Conservation (phyloP, 2,113 vertebrate species). For the Planiliza haematocheilus region DNA sequence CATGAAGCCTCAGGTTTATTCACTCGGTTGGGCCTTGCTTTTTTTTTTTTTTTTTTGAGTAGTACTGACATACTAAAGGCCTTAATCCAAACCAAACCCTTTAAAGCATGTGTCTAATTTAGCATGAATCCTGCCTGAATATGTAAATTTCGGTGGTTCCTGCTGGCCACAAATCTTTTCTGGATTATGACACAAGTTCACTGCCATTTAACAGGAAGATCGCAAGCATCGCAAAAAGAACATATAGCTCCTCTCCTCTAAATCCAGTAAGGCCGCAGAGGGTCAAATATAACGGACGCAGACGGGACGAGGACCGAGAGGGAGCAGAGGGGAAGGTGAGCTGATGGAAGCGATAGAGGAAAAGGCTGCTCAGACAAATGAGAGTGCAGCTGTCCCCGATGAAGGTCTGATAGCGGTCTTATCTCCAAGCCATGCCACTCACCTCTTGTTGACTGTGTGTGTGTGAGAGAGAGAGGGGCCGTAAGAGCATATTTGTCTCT, state of each 20-base stretch:
- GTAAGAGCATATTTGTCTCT: not conserved
- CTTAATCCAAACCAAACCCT: slow-evolving; percentile 21
- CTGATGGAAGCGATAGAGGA: slow-evolving; percentile 58
- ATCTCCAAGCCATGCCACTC: slow-evolving; percentile 67
- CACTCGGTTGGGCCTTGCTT: not conserved
- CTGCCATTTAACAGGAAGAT: not conserved
- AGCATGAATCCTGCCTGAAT: not conserved
- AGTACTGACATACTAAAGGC: slow-evolving; percentile 5
- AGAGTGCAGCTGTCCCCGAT: slow-evolving; percentile 62
- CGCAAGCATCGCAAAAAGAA: slow-evolving; percentile 10
- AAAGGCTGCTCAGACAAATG: slow-evolving; percentile 57
- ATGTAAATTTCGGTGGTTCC: slow-evolving; percentile 1
- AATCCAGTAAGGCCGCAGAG: slow-evolving; percentile 2
- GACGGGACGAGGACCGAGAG: slow-evolving; percentile 36
- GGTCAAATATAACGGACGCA: slow-evolving; percentile 54
- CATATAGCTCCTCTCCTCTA: slow-evolving; percentile 1
- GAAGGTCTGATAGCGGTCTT: slow-evolving; percentile 66
- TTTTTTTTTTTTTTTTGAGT: slow-evolving; percentile 11
- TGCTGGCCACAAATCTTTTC: not conserved
- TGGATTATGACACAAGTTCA: not conserved
- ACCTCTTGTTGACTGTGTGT: slow-evolving; percentile 44
- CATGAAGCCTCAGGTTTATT: slow-evolving; percentile 14
- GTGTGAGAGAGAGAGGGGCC: not conserved
- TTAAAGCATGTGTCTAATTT: not conserved
- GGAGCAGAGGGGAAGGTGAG: slow-evolving; percentile 22